Base-by-base conservation (phyloP, 2,113 vertebrate genomes). In the Prolemur simus region DNA sequence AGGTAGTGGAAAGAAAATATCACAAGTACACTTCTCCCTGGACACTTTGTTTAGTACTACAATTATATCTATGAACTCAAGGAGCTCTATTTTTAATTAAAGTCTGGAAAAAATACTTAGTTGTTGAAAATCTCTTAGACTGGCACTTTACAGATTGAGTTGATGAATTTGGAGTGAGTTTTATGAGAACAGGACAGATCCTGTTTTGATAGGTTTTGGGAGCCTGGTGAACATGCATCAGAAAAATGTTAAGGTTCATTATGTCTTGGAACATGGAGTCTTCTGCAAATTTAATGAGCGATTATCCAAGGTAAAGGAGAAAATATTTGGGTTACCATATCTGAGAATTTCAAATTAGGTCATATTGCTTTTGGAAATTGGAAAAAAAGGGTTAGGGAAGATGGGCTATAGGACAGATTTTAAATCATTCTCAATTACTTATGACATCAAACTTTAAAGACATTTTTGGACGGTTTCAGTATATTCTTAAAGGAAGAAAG, bases 401-500 rank as follows among this genome's bases (percentile, higher is more conserved):
- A 56, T 92, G 45, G 78, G 1, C 25, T 54, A 23, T 14, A 81
- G 47, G 52, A n/a, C 18, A 29, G 47, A 82, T 73, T 93, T 96
- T 90, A 82, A 93, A 42, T 82, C 21, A 23, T 89, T 54, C 63
- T 89, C 68, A 58, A 20, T 89, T 89, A 81, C 15, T 76, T 25
- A 54, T 83, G 76, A 49, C 34, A 63, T 20, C 52, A 84, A 76
- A 80, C 64, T 86, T 92, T 76, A 52, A 88, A 92, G 91, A 45
- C n/a, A 74, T 69, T 89, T 81, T 93, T 89, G 91, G 49, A 42
- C 27, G 39, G 27, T 58, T 63, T 47, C 34, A 45, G 23, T 73
- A 76, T 76, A 76, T 74, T 82, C 84, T 96, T 80, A 81, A 39
- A 15, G 32, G n/a, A 71, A 94, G 60, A 90, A 27, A 95, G 25